A percentile compares a stretch with the other conserved stretches of the same genome.
phyloP scores from a whole-genome alignment of 2,888 invertebrate species.

The Hirtodrosophila cameraria region DNA sequence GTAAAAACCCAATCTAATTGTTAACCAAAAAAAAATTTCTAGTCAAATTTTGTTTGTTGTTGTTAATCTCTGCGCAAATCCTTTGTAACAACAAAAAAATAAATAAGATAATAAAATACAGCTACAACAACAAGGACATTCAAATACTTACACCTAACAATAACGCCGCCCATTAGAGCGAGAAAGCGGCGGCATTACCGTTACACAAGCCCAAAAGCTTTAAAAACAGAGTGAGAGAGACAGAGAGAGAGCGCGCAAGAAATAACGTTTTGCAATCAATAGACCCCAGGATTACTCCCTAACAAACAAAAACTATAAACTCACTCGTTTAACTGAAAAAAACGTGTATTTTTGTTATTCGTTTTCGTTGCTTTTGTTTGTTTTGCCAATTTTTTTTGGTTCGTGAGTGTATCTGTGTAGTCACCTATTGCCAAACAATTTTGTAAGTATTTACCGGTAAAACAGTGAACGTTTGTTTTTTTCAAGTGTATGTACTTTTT shows the following conservation, averaged over 20 bases:
- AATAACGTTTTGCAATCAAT: constrained; percentile 62
- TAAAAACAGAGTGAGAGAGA: constrained; percentile 4
- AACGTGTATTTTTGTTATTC: constrained; percentile 3
- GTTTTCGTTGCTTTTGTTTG: background rate
- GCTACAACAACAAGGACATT: constrained; percentile 18
- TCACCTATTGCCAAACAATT: constrained; percentile 27
- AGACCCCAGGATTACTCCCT: constrained; percentile 12
- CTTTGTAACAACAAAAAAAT: constrained; percentile 3
- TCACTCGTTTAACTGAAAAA: background rate
- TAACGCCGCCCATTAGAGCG: constrained; percentile 29
- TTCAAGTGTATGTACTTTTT: too few relatives aligned
- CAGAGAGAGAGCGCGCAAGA: constrained; percentile 21
- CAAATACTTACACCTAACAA: constrained; percentile 12
- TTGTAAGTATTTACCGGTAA: too few relatives aligned
- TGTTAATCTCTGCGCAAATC: constrained; percentile 15
- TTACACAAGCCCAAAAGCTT: constrained; percentile 31
- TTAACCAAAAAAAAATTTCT: constrained; percentile 7
- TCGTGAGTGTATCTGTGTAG: background rate
- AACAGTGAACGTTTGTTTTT: too few relatives aligned
- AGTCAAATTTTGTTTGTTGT: constrained; percentile 28
- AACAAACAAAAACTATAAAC: too few relatives aligned
- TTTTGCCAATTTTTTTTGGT: constrained; percentile 5
- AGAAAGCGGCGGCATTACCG: constrained; percentile 34
- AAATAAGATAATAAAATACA: too few relatives aligned
- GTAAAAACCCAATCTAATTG: background rate